Evolutionary conservation across 2,888 invertebrate species (phyloP).

Genomic region (Eumerus sabulonum): DNA sequence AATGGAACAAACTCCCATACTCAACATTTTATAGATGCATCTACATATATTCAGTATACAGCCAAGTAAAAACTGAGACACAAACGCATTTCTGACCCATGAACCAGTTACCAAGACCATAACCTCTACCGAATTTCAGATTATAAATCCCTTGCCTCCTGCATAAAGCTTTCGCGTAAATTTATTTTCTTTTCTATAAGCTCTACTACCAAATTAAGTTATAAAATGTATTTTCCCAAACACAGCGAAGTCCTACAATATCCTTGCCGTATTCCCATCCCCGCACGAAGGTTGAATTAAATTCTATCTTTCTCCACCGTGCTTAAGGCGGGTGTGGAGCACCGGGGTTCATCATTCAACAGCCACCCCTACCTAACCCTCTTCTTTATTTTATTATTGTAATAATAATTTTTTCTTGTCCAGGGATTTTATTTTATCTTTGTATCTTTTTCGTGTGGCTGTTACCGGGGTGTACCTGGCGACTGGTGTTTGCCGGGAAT

Average conservation of each 20-base stretch:
- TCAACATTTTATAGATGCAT: no score
- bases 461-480: slow-evolving; percentile 25
- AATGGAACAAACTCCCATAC: no score
- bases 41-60: no score
- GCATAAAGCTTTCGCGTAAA: background rate
- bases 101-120: background rate
- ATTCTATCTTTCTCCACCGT: slow-evolving; percentile 1
- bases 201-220: slow-evolving; percentile 14
- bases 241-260: background rate
- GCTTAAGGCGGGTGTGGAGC: background rate
- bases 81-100: background rate
- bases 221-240: slow-evolving; percentile 9
- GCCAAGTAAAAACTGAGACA: no score
- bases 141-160: no score
- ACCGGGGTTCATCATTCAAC: slow-evolving; percentile 24
- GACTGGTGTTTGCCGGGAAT: no score
- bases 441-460: slow-evolving; percentile 31
- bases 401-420: slow-evolving; percentile 50
- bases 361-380: slow-evolving; percentile 1
- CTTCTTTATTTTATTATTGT: slow-evolving; percentile 41
- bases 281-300: slow-evolving; percentile 2
- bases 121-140: no score
- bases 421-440: slow-evolving; percentile 14
- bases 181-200: no score
- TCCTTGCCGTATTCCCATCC: background rate